These are phyloP conservation scores for Diploscapter pachys DNA, from an alignment of 1,140 invertebrate genomes.

Conservation along the genomic window DNA sequence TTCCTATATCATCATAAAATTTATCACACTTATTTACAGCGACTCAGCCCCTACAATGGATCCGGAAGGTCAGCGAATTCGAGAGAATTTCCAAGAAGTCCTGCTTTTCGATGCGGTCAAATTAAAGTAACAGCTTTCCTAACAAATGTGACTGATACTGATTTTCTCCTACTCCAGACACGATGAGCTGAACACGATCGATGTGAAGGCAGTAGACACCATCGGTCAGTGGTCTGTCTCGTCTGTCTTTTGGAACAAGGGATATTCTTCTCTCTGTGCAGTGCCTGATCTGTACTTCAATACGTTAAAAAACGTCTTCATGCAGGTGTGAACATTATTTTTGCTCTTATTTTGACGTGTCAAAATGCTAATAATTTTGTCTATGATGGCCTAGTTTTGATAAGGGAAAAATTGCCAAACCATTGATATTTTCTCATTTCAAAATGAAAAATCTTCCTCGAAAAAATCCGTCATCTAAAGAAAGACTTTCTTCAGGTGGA, in stretches of 20 bases:
- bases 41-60: too few relatives aligned
- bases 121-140: background rate
- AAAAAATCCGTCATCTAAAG: background rate
- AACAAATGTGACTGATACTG: background rate
- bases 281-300: background rate
- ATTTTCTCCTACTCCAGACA: background rate
- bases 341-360: background rate
- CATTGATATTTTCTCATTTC: background rate
- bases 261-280: slow-evolving; percentile 19
- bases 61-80: background rate
- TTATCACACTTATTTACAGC: too few relatives aligned
- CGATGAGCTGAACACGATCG: slow-evolving; percentile 12
- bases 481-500: slow-evolving; percentile 18
- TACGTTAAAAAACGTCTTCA: slow-evolving; percentile 23
- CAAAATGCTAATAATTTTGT: background rate
- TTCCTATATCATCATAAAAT: too few relatives aligned
- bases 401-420: background rate
- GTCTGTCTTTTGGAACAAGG: slow-evolving; percentile 32
- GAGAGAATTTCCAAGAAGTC: slow-evolving; percentile 18
- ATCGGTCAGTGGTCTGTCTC: slow-evolving; percentile 32
- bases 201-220: slow-evolving; percentile 20
- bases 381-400: background rate
- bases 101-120: slow-evolving; percentile 2
- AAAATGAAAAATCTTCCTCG: background rate
- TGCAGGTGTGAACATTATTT: slow-evolving; percentile 8